phyloP scores from a whole-genome alignment of 2,888 invertebrate species.

The Troides oblongomaculatus region DNA sequence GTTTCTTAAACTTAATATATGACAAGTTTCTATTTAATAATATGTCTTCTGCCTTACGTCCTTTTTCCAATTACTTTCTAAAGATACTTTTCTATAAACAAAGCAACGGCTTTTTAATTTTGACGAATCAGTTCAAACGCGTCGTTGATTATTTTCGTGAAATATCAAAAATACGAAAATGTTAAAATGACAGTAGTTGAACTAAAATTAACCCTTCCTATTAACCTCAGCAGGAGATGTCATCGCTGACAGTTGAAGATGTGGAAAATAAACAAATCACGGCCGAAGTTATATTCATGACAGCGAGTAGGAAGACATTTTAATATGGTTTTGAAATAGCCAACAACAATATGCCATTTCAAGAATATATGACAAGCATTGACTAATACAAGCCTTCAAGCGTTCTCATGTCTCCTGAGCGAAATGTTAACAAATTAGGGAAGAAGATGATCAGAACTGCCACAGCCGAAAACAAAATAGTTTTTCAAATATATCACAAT shows the following conservation, averaged over 20 bases:
- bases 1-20: too few species aligned
- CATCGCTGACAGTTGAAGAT: slow-evolving; percentile 43
- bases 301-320: slow-evolving; percentile 47
- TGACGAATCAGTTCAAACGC: not conserved
- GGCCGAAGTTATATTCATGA: slow-evolving; percentile 64
- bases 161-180: not conserved
- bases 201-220: slow-evolving; percentile 35
- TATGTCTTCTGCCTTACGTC: too few species aligned
- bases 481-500: too few species aligned
- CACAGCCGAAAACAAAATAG: too few species aligned
- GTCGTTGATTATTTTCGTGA: not conserved
- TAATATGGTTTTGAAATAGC: slow-evolving; percentile 37
- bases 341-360: slow-evolving; percentile 4
- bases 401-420: not conserved
- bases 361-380: not conserved
- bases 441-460: too few species aligned
- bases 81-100: not conserved
- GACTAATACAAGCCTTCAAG: not conserved
- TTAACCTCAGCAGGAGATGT: slow-evolving; percentile 43
- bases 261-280: slow-evolving; percentile 49
- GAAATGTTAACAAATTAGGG: too few species aligned
- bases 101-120: not conserved
- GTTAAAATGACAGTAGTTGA: slow-evolving; percentile 38
- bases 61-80: too few species aligned
- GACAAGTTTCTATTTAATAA: too few species aligned